Conservation (phyloP, 2,797 vertebrate genomes). For the Synanceia verrucosa region DNA sequence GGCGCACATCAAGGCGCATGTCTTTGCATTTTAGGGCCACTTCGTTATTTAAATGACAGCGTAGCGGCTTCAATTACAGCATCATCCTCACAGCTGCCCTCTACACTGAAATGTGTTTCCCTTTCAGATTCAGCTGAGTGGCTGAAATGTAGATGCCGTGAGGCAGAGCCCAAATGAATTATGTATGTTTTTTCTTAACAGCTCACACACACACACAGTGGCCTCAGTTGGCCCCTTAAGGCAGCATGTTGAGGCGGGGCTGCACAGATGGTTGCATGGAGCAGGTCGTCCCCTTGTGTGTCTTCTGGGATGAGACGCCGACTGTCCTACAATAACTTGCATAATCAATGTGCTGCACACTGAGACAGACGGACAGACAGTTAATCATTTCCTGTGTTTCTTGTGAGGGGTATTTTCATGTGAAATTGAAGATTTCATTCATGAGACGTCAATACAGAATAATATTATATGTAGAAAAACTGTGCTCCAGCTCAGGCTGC, state of each 20-base stretch:
- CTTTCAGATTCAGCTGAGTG: background rate
- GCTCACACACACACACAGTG: constrained; percentile 12
- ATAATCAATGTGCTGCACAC: constrained; percentile 46
- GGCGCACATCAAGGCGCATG: too few relatives aligned
- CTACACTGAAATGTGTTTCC: too few relatives aligned
- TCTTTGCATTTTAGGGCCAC: too few relatives aligned
- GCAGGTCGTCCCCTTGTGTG: background rate
- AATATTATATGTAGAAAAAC: too few relatives aligned
- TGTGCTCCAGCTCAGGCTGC: too few relatives aligned
- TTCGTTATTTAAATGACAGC: too few relatives aligned
- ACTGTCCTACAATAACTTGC: constrained; percentile 46
- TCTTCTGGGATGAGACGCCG: constrained; percentile 1
- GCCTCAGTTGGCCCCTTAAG: constrained; percentile 28
- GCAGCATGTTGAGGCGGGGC: constrained; percentile 38
- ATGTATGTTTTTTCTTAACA: constrained; percentile 36
- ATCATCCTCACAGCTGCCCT: too few relatives aligned
- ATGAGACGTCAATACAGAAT: too few relatives aligned
- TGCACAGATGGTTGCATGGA: constrained; percentile 54
- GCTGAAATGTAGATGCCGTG: background rate
- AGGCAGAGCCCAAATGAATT: constrained; percentile 24
- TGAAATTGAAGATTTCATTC: too few relatives aligned
- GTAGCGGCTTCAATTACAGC: fast-evolving
- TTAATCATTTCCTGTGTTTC: constrained; percentile 12
- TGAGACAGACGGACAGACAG: background rate
- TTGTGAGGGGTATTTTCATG: too few relatives aligned